These are phyloP conservation scores for Galbula dea DNA, from an alignment of 2,113 vertebrate genomes.

Conservation along the genomic window DNA sequence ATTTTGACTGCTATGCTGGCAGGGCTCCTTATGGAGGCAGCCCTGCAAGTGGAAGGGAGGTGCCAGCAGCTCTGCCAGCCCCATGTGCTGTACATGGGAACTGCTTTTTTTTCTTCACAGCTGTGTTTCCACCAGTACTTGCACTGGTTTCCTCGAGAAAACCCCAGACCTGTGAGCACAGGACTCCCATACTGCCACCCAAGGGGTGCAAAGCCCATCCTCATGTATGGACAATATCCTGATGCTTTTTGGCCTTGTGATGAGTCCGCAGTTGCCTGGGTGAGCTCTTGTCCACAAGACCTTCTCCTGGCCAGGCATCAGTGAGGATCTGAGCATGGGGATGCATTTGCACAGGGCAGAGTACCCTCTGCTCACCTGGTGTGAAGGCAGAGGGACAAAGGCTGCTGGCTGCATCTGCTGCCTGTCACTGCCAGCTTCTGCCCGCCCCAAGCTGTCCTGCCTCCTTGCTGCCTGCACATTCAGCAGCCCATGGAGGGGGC, in stretches of 20 bases:
- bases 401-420: background rate
- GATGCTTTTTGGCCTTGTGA: background rate
- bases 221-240: background rate
- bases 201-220: background rate
- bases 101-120: background rate
- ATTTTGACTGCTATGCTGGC: slow-evolving; percentile 31
- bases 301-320: accelerated
- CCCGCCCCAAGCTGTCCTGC: background rate
- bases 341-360: background rate
- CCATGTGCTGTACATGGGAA: slow-evolving; percentile 38
- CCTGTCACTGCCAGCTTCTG: background rate
- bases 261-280: accelerated
- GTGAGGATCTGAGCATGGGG: background rate
- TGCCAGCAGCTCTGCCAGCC: slow-evolving; percentile 39
- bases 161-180: background rate
- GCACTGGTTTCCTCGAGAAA: background rate
- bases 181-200: background rate
- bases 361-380: background rate
- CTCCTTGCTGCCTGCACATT: background rate
- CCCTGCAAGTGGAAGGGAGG: slow-evolving; percentile 52
- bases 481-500: background rate
- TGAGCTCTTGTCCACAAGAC: background rate
- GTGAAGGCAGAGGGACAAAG: background rate
- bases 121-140: background rate
- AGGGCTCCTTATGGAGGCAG: slow-evolving; percentile 3